Conservation (phyloP, 2,888 invertebrate genomes). For the Diaphora mendica region DNA sequence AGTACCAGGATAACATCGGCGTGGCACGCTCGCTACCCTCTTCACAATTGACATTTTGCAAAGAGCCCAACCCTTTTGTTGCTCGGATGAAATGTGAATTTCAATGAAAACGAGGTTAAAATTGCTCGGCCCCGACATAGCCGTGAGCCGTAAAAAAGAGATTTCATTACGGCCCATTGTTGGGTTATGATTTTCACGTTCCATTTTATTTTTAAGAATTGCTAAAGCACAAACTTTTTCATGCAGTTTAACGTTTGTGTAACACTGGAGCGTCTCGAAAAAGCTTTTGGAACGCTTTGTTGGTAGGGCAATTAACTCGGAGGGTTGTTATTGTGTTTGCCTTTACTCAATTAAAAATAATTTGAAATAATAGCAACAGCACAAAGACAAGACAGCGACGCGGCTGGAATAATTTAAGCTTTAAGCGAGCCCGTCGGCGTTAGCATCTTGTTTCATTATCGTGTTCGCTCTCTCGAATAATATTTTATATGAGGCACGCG, state of each 20-base stretch:
- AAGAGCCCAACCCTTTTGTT: slow-evolving; percentile 79
- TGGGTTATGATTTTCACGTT: slow-evolving; percentile 78
- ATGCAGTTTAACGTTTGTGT: slow-evolving; percentile 70
- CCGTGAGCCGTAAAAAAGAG: slow-evolving; percentile 64
- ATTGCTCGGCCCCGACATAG: slow-evolving; percentile 73
- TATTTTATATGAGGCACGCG: slow-evolving; percentile 74
- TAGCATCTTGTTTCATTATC: slow-evolving; percentile 83
- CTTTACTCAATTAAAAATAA: slow-evolving; percentile 84
- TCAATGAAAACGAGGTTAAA: slow-evolving; percentile 82
- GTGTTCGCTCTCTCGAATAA: slow-evolving; percentile 68
- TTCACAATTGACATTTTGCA: slow-evolving; percentile 81
- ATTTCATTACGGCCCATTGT: slow-evolving; percentile 78
- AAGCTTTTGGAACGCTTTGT: slow-evolving; percentile 69
- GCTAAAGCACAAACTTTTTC: slow-evolving; percentile 67
- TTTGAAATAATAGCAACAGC: slow-evolving; percentile 79
- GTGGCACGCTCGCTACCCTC: slow-evolving; percentile 65
- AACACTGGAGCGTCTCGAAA: slow-evolving; percentile 62
- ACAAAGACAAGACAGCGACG: slow-evolving; percentile 69
- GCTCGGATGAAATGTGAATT: slow-evolving; percentile 79
- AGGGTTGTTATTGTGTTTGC: slow-evolving; percentile 75
- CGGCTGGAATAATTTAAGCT: slow-evolving; percentile 76
- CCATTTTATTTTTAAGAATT: slow-evolving; percentile 74
- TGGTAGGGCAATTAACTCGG: slow-evolving; percentile 73
- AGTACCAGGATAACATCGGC: slow-evolving; percentile 64
- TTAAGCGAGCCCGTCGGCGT: slow-evolving; percentile 66